Evolutionary conservation across 2,797 vertebrate species (phyloP).

Genomic region (Semotilus atromaculatus): DNA sequence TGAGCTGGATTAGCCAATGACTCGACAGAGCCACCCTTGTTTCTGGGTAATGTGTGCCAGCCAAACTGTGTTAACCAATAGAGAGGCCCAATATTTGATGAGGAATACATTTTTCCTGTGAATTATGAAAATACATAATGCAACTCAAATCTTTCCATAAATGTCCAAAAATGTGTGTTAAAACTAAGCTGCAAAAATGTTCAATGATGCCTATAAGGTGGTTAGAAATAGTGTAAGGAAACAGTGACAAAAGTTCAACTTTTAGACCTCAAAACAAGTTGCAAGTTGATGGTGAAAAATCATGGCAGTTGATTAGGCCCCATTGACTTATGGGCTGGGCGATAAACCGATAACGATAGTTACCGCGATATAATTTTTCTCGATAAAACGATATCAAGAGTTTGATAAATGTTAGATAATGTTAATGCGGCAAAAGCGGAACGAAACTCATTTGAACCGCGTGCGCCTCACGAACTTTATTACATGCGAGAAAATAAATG

Average conservation of each 20-base stretch:
- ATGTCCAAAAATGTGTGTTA: slow-evolving; percentile 30
- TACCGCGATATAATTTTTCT: too few species aligned
- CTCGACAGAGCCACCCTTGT: slow-evolving; percentile 45
- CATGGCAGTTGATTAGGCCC: background rate
- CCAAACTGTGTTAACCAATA: slow-evolving; percentile 37
- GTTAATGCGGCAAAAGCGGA: too few species aligned
- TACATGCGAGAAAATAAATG: too few species aligned
- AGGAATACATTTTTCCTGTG: background rate
- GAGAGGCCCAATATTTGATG: background rate
- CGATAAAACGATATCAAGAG: too few species aligned
- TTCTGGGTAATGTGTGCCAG: slow-evolving; percentile 32
- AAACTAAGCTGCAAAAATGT: slow-evolving; percentile 1
- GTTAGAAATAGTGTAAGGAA: background rate
- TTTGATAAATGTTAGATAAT: too few species aligned
- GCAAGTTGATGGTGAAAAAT: background rate
- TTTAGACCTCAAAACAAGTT: background rate
- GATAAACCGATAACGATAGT: too few species aligned
- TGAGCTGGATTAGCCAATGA: slow-evolving; percentile 47
- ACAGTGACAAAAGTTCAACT: background rate
- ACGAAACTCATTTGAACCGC: too few species aligned
- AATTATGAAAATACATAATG: background rate
- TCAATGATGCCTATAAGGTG: background rate
- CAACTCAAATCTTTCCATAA: slow-evolving; percentile 6
- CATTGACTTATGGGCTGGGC: too few species aligned
- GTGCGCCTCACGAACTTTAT: too few species aligned